A percentile compares a stretch with the other conserved stretches of the same genome.
These are phyloP conservation scores for Halictus ligatus DNA, from an alignment of 2,888 invertebrate species.

Conservation along the genomic window DNA sequence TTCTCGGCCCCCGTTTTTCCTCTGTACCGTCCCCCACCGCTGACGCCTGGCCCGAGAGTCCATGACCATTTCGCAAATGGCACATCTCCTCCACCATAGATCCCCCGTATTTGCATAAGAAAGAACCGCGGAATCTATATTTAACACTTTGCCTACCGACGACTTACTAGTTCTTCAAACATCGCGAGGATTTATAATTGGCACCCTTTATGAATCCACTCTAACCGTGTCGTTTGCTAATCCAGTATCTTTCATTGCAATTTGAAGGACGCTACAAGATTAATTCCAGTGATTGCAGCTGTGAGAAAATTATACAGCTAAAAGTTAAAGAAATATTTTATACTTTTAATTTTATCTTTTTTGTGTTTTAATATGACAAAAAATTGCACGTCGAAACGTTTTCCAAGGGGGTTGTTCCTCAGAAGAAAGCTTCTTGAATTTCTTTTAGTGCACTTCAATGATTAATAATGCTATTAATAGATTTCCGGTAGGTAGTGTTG, in stretches of 20 bases:
- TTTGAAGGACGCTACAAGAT: no score
- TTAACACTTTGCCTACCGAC: slow-evolving; percentile 21
- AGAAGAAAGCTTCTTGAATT: neutral
- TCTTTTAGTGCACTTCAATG: neutral
- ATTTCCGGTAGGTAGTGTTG: neutral
- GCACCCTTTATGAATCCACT: no score
- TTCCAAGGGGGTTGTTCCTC: neutral
- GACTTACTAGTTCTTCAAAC: neutral
- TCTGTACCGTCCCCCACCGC: neutral
- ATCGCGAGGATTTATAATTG: neutral
- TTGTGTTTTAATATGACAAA: no score
- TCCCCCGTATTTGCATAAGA: slow-evolving; percentile 55
- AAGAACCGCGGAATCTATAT: slow-evolving; percentile 37
- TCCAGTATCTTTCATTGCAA: neutral
- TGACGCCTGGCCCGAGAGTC: slow-evolving; percentile 39
- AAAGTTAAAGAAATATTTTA: no score
- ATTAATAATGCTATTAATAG: neutral
- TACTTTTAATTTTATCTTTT: no score
- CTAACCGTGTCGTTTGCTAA: neutral
- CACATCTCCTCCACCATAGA: slow-evolving; percentile 60
- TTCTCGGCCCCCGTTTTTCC: slow-evolving; percentile 44
- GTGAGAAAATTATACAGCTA: no score
- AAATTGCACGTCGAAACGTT: no score
- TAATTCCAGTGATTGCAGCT: no score
- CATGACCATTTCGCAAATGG: slow-evolving; percentile 71